Base-by-base conservation (phyloP, 2,888 invertebrate species). In the Alsophila aescularia region DNA sequence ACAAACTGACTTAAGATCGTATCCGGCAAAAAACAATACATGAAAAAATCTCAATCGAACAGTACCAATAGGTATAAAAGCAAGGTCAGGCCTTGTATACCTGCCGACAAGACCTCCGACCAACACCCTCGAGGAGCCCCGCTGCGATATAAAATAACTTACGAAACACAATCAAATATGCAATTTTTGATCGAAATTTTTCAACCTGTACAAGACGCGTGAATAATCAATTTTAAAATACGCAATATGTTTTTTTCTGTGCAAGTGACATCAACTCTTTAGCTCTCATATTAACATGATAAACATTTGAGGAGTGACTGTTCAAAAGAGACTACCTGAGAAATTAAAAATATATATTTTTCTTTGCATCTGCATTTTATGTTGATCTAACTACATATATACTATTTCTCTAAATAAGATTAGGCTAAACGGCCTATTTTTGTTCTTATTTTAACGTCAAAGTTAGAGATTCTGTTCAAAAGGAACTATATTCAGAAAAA, bases 111-210 rank as follows among this genome's bases (percentile, higher is more conserved):
- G 68, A 66, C 75, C 73, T 72, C 71, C 73, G 77, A 70, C 73
- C 75, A 77, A 80, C 78, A 80, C 80, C 77, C 77, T 73, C 54
- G 51, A 52, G 77, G 73, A 71, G 60, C 70, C 86, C 84, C 75
- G 81, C 79, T 73, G 87, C 40, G 82, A 72, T 40, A 68, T 66
- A 51, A 74, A 67, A 75, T 77, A 79, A 75, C 70, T 68, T 72
- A 66, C 75, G 73, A 79, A 75, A 76, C 70, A 76, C 71, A 82
- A 80, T 79, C 75, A 79, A 78, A 75, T 75, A 74, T 73, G 73
- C 73, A 75, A 79, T 77, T 55, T 31, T 71, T 69, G 66, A 72
- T 70, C 62, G 67, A 39, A 68, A 64, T 70, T 69, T 73, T 62
- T 67, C 68, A 66, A 67, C 64, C 61, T 61, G 58, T 57, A 58